A percentile compares a stretch with the other conserved stretches of the same genome.
These are phyloP conservation scores for Hemiscyllium ocellatum DNA, from an alignment of 2,113 vertebrate species.

Conservation along the genomic window DNA sequence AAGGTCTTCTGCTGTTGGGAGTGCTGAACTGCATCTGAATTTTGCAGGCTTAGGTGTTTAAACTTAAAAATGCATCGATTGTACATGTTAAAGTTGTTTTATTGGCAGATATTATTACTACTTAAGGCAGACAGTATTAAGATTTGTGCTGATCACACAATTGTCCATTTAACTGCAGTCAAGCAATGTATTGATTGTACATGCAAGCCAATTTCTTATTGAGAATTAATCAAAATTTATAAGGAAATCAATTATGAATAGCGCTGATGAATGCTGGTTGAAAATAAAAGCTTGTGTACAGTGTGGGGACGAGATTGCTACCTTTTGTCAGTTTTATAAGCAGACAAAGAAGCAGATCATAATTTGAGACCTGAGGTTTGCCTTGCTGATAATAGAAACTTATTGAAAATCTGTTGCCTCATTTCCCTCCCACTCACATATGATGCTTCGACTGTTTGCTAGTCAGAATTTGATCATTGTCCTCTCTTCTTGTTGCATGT, in stretches of 20 bases:
- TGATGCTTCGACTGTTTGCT: too few species aligned
- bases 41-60: constrained; percentile 33
- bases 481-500: too few species aligned
- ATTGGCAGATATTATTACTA: constrained; percentile 32
- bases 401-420: neutral
- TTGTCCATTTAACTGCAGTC: constrained; percentile 33
- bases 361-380: neutral
- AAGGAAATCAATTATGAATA: constrained; percentile 24
- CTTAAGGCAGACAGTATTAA: constrained; percentile 35
- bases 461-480: too few species aligned
- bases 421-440: neutral
- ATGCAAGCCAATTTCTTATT: constrained; percentile 32
- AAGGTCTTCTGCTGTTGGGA: neutral
- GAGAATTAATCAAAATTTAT: constrained; percentile 37
- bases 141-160: constrained; percentile 35
- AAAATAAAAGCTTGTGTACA: neutral
- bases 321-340: neutral
- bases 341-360: neutral
- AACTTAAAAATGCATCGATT: constrained; percentile 33
- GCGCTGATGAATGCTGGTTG: constrained; percentile 27
- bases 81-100: constrained; percentile 36
- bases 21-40: neutral
- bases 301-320: neutral
- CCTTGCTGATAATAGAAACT: neutral
- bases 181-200: constrained; percentile 26